Evolutionary conservation across 2,797 vertebrate genomes (phyloP).

Genomic region (Pseudocheirus occidentalis): DNA sequence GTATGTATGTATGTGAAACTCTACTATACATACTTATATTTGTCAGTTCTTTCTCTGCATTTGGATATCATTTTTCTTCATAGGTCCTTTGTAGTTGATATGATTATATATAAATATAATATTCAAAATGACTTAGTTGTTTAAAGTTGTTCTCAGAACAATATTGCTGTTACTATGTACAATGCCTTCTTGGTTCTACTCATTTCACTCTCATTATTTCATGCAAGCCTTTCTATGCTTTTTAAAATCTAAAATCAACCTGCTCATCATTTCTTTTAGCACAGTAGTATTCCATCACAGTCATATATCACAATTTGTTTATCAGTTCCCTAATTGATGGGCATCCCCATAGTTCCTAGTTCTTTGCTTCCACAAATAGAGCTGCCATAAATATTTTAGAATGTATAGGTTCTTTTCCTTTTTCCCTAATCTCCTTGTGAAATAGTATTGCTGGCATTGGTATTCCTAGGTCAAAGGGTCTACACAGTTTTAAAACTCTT

Average conservation of each 20-base stretch:
- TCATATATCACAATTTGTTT: neutral
- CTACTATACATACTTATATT: neutral
- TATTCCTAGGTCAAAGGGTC: neutral
- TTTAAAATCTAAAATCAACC: neutral
- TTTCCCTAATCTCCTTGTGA: neutral
- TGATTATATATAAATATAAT: neutral
- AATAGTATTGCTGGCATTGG: neutral
- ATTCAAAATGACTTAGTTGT: neutral
- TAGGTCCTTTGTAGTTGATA: neutral
- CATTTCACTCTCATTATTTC: neutral
- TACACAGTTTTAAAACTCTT: neutral
- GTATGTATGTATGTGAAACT: too few relatives aligned
- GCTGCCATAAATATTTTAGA: neutral
- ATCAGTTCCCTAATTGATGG: neutral
- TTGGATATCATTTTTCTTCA: neutral
- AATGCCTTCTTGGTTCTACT: neutral
- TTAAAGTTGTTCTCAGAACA: neutral
- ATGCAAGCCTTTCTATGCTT: neutral
- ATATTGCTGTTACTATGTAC: neutral
- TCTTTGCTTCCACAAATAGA: neutral
- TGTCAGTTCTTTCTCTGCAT: neutral
- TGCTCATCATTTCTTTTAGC: neutral
- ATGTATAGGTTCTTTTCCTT: neutral
- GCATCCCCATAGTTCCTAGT: neutral
- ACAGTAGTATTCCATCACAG: neutral